Percentiles rank a stretch among this genome's conserved stretches.
phyloP scores from a whole-genome alignment of 2,797 vertebrate genomes.

The Erithacus rubecula region DNA sequence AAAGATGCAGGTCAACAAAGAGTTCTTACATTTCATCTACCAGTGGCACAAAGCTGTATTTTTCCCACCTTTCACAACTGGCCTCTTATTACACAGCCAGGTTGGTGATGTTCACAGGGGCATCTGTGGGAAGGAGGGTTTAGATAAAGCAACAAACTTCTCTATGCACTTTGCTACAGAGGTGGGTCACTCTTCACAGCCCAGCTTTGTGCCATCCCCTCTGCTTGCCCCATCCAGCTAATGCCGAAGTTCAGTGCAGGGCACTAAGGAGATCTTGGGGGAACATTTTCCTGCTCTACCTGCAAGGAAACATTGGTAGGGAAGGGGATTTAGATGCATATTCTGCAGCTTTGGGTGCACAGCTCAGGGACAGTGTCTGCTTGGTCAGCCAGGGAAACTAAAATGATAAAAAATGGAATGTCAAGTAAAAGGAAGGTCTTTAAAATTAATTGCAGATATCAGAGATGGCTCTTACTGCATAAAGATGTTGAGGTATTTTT shows the following conservation, averaged over 20 bases:
- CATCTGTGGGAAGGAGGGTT: neutral
- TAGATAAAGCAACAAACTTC: neutral
- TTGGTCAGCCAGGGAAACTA: neutral
- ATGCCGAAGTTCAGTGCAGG: neutral
- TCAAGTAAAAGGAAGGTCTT: neutral
- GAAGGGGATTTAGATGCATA: accelerated
- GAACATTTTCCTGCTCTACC: neutral
- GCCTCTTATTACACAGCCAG: neutral
- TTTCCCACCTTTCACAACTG: neutral
- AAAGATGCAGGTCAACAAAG: neutral
- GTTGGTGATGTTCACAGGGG: neutral
- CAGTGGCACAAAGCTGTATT: neutral
- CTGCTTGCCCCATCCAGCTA: neutral
- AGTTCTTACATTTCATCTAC: neutral
- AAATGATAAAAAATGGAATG: neutral
- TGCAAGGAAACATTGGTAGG: neutral
- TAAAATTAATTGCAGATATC: neutral
- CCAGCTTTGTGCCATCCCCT: neutral
- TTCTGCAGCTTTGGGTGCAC: accelerated
- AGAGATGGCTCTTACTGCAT: neutral
- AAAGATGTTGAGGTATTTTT: neutral
- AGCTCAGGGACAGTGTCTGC: neutral
- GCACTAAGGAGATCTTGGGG: neutral
- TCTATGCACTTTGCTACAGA: neutral
- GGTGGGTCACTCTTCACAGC: neutral